A percentile compares a stretch with the other conserved stretches of the same genome.
Conservation (phyloP, 2,113 vertebrate genomes). For the Hyla sarda region DNA sequence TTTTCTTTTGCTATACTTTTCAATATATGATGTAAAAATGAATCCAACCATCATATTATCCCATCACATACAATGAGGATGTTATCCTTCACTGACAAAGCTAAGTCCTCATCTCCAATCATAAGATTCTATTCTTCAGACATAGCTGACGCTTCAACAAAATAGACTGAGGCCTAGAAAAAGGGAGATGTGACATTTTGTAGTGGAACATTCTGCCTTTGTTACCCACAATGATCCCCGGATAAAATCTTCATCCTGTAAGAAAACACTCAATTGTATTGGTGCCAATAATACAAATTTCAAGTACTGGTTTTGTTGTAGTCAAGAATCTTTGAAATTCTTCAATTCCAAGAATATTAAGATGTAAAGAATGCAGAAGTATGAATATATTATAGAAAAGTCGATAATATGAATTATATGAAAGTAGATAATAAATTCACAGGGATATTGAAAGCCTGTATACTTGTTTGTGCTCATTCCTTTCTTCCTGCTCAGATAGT, state of each 20-base stretch:
- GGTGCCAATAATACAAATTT: background rate
- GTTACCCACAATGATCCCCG: background rate
- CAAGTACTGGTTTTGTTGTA: background rate
- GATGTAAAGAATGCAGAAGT: background rate
- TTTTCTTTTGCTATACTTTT: background rate
- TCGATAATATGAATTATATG: slow-evolving; percentile 1
- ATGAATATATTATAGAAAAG: slow-evolving; percentile 3
- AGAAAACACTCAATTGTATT: background rate
- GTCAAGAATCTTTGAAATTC: slow-evolving; percentile 4
- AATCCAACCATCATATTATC: too few relatives aligned
- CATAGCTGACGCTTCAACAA: background rate
- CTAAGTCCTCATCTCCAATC: background rate
- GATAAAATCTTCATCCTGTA: background rate
- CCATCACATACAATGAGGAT: too few relatives aligned
- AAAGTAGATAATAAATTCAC: slow-evolving; percentile 8
- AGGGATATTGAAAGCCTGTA: slow-evolving; percentile 5
- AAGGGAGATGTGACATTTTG: background rate
- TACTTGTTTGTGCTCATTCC: slow-evolving; percentile 17
- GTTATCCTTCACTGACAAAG: background rate
- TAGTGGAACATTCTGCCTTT: background rate
- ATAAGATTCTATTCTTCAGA: background rate
- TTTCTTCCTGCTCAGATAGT: slow-evolving; percentile 21
- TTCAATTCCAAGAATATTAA: background rate
- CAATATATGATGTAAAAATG: too few relatives aligned
- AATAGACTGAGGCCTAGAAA: background rate